A percentile compares a stretch with the other conserved stretches of the same genome.
These are phyloP conservation scores for Dromiciops gliroides DNA, from an alignment of 2,113 vertebrate species.

Conservation along the genomic window DNA sequence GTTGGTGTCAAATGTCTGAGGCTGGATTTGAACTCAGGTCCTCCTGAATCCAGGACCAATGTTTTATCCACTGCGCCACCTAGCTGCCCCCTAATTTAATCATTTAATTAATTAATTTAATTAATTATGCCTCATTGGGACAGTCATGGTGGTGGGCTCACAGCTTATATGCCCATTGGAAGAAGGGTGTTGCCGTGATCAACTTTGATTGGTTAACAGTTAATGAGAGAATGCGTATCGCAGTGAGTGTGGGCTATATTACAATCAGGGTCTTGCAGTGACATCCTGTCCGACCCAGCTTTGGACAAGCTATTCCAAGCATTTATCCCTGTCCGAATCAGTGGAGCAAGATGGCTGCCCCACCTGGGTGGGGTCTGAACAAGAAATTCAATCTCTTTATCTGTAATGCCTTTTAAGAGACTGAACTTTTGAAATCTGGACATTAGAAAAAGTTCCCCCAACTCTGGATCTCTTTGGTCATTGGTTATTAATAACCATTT, in stretches of 20 bases:
- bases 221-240: neutral
- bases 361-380: neutral
- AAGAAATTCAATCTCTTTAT: neutral
- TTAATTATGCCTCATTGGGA: too few species aligned
- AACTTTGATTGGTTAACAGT: neutral
- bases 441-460: neutral
- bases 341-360: neutral
- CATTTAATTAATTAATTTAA: neutral
- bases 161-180: neutral
- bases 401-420: neutral
- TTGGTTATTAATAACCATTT: neutral
- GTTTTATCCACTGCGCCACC: too few species aligned
- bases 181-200: neutral
- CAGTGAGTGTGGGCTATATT: neutral
- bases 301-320: neutral
- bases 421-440: neutral
- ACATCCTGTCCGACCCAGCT: neutral
- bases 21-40: too few species aligned
- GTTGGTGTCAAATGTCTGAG: too few species aligned
- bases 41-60: too few species aligned
- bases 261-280: neutral
- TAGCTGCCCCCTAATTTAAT: too few species aligned
- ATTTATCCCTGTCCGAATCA: neutral
- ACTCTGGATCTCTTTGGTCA: neutral
- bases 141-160: neutral